Percentiles rank a stretch among this genome's conserved stretches.
Conservation (phyloP, 2,113 vertebrate genomes). For the Bungarus multicinctus region DNA sequence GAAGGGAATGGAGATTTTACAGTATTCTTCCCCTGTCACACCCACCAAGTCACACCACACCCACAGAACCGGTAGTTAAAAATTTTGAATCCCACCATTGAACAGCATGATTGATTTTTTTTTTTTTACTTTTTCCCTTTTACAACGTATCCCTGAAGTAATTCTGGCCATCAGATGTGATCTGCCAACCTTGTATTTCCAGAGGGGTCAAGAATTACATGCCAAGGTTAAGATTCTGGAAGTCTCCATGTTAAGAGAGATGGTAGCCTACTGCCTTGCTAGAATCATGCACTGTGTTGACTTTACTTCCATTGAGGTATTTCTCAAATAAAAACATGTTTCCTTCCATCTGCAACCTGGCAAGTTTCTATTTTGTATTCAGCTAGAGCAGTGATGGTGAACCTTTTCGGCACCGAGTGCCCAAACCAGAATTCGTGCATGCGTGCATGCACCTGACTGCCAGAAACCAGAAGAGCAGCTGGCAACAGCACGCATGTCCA, state of each 20-base stretch:
- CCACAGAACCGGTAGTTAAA: too few relatives aligned
- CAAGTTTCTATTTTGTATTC: neutral
- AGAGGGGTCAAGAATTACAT: neutral
- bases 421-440: too few relatives aligned
- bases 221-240: neutral
- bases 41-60: too few relatives aligned
- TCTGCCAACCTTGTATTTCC: neutral
- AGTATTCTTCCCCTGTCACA: too few relatives aligned
- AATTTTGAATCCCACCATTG: too few relatives aligned
- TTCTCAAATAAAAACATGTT: neutral
- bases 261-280: neutral
- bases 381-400: neutral
- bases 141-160: neutral
- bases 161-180: neutral
- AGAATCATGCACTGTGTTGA: neutral
- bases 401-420: too few relatives aligned
- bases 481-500: too few relatives aligned
- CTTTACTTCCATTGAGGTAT: neutral
- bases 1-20: too few relatives aligned
- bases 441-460: too few relatives aligned
- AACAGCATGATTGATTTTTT: neutral
- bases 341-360: neutral
- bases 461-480: too few relatives aligned
- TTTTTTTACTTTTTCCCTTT: neutral
- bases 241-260: neutral